Conservation (phyloP, 1,140 invertebrate genomes). For the Halictus rubicundus region DNA sequence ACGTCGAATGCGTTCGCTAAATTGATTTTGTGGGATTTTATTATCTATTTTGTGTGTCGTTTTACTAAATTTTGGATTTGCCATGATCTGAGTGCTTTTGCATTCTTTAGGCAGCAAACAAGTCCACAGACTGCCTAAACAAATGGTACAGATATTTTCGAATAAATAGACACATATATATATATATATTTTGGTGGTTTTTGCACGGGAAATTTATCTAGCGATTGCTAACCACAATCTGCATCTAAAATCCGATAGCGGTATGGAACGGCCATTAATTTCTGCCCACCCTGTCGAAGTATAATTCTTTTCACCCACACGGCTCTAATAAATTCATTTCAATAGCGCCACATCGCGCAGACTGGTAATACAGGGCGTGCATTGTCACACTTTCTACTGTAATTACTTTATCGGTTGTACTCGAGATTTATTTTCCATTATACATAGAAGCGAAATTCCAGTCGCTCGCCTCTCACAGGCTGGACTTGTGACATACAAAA, state of each 20-base stretch:
- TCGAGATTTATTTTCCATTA: slow-evolving; percentile 14
- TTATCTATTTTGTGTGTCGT: too few relatives aligned
- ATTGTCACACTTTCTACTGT: slow-evolving; percentile 34
- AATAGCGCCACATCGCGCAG: background rate
- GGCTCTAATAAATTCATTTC: slow-evolving; percentile 11
- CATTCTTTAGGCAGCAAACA: too few relatives aligned
- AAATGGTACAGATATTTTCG: too few relatives aligned
- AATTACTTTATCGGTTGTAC: slow-evolving; percentile 6
- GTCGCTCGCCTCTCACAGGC: background rate
- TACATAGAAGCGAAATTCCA: background rate
- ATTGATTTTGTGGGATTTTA: too few relatives aligned
- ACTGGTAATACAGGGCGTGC: background rate
- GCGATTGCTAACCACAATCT: too few relatives aligned
- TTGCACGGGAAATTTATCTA: background rate
- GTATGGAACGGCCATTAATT: slow-evolving; percentile 10
- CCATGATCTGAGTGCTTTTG: too few relatives aligned
- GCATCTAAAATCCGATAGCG: background rate
- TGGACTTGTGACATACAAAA: background rate
- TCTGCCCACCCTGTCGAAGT: slow-evolving; percentile 6
- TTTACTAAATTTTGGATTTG: too few relatives aligned
- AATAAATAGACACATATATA: too few relatives aligned
- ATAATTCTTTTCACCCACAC: background rate
- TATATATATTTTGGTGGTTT: background rate
- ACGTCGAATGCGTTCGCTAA: too few relatives aligned
- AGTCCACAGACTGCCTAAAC: too few relatives aligned